Percentiles rank a stretch among this genome's conserved stretches.
Conservation (phyloP, 2,113 vertebrate genomes). For the Notothenia coriiceps region DNA sequence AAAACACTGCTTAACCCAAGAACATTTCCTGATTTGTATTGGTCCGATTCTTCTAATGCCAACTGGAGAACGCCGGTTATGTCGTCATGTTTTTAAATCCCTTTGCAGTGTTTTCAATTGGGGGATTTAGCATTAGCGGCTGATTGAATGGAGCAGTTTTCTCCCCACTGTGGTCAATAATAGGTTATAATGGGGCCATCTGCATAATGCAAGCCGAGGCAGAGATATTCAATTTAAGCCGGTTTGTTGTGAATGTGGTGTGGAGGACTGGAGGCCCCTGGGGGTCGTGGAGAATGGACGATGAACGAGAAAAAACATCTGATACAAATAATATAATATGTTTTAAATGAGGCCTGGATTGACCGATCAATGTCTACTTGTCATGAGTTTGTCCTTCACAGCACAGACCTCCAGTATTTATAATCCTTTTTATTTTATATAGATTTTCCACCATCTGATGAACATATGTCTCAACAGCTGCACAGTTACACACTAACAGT, state of each 20-base stretch:
- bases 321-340: constrained; percentile 19
- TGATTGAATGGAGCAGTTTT: constrained; percentile 40
- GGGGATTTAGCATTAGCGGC: constrained; percentile 26
- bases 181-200: constrained; percentile 36
- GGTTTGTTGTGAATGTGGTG: neutral
- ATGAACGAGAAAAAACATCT: constrained; percentile 25
- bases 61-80: neutral
- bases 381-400: neutral
- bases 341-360: neutral
- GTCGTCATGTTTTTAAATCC: constrained; percentile 28
- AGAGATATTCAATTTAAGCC: constrained; percentile 50
- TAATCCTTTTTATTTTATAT: neutral
- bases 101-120: constrained; percentile 13
- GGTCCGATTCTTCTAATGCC: neutral
- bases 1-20: neutral
- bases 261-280: constrained; percentile 6
- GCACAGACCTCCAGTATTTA: neutral
- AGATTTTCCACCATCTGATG: neutral
- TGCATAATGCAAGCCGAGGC: constrained; percentile 20
- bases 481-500: neutral
- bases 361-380: neutral
- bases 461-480: neutral
- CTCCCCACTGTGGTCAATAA: neutral
- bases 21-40: constrained; percentile 7
- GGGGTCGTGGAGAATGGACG: constrained; percentile 21